Conservation (phyloP, 2,113 vertebrate genomes). For the Lophotis ruficrista region DNA sequence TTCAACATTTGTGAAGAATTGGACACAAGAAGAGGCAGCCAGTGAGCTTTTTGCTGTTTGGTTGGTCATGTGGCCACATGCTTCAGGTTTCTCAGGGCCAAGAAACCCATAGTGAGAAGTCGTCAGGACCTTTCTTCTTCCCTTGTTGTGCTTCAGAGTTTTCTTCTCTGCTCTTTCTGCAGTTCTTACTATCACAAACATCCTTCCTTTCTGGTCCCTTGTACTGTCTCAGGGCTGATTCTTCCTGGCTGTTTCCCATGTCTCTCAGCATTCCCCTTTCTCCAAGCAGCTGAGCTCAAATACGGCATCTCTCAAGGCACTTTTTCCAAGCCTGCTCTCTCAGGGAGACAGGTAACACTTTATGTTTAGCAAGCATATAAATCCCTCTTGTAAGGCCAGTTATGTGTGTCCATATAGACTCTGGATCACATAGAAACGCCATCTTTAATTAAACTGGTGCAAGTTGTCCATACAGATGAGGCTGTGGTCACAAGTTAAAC, state of each 20-base stretch:
- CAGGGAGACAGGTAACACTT: background rate
- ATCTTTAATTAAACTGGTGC: background rate
- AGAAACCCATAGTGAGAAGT: background rate
- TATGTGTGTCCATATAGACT: background rate
- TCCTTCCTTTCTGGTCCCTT: background rate
- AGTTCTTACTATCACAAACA: background rate
- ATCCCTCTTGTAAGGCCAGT: background rate
- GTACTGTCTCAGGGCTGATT: accelerated
- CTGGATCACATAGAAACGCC: background rate
- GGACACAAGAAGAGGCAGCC: background rate
- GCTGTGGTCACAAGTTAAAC: background rate
- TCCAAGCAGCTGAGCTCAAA: background rate
- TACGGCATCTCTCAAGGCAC: background rate
- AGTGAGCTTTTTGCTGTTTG: background rate
- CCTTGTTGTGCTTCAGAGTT: background rate
- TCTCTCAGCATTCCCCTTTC: background rate
- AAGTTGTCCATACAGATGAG: background rate
- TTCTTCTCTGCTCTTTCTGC: background rate
- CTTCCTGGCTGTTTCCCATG: background rate
- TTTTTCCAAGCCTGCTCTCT: background rate
- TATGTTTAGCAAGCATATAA: background rate
- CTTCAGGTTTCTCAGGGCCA: background rate
- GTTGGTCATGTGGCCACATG: background rate
- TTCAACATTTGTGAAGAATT: background rate
- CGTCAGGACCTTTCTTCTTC: background rate